Base-by-base conservation (phyloP, 2,113 vertebrate genomes). In the Callospermophilus lateralis region DNA sequence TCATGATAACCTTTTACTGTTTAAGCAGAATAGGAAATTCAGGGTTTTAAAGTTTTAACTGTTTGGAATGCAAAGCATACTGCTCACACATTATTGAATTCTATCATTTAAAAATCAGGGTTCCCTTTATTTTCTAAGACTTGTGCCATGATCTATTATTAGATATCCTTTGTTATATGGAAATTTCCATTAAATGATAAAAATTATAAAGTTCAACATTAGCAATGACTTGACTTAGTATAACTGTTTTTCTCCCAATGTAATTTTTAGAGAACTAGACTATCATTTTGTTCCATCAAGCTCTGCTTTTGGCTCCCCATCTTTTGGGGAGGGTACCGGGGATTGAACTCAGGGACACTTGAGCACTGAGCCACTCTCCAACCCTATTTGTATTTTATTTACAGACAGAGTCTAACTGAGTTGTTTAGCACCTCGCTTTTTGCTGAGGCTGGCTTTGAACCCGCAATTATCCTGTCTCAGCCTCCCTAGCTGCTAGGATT, bases 111-210 rank as follows among this genome's bases (percentile, higher is more conserved):
- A 77, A 95, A 97, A 61, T 68, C 42, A 96, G 39, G 42, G 24
- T 84, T 88, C 51, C 48, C 34, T 96, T 84, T 88, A 76, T 89
- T 97, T 93, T 93, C 8, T 92, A 81, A 93, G 67, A 93, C 42
- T 68, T 81, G 34, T 91, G 48, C 45, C 93, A 1, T 74, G 22
- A 74, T 63, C 58, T 95, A 7, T 96, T 84, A 39, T 93, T 93
- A 55, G 93, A 91, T 97, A 96, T 68, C 80, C 84, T 58, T 93
- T 95, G 58, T 93, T 95, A 55, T 73, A 79, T 95, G 72, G 89
- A 94, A 96, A 81, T 90, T 95, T 53, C 17, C 84, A 1, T 93
- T 94, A 70, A 74, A 58, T 84, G 86, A 76, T 86, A 78, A 77
- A 96, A 95, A 70, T 83, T 13, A 72, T 74, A n/a, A 86, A 93